Percentiles rank a stretch among this genome's conserved stretches.
Evolutionary conservation across 2,888 invertebrate species (phyloP).

Genomic region (Drosophila hamatofila): DNA sequence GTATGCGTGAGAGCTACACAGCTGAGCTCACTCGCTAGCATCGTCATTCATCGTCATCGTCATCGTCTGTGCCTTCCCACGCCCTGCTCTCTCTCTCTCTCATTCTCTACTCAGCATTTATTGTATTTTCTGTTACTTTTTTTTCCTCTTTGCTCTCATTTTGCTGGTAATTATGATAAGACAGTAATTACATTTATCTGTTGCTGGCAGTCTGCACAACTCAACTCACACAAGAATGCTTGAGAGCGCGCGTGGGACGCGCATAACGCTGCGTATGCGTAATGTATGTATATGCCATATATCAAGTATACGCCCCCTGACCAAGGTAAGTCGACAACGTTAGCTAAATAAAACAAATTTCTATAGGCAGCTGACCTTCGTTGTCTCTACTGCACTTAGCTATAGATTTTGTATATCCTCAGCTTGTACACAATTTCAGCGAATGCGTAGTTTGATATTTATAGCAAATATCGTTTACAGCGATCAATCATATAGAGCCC

Average conservation of each 20-base stretch:
- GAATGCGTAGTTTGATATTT: constrained; percentile 37
- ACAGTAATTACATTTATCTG: constrained; percentile 80
- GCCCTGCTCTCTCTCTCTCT: no score
- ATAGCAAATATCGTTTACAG: constrained; percentile 38
- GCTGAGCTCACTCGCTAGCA: constrained; percentile 59
- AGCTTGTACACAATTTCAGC: constrained; percentile 16
- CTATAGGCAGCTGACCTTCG: constrained; percentile 46
- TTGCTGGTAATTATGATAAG: constrained; percentile 78
- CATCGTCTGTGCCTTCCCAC: constrained; percentile 17
- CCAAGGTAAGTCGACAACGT: constrained; percentile 55
- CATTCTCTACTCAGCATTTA: constrained; percentile 10
- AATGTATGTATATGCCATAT: constrained; percentile 49
- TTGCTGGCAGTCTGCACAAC: constrained; percentile 58
- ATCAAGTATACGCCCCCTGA: constrained; percentile 63
- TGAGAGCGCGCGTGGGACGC: constrained; percentile 45
- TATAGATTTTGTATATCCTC: constrained; percentile 12
- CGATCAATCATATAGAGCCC: constrained; percentile 41
- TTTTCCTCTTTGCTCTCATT: constrained; percentile 36
- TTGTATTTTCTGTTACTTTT: constrained; percentile 32
- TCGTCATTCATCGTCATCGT: constrained; percentile 69
- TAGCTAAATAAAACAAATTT: constrained; percentile 27
- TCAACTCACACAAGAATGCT: constrained; percentile 27
- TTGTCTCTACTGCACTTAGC: constrained; percentile 8
- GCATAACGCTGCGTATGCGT: constrained; percentile 66
- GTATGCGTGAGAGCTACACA: constrained; percentile 39